phyloP scores from a whole-genome alignment of 2,888 invertebrate genomes.

The Camponotus fellah region DNA sequence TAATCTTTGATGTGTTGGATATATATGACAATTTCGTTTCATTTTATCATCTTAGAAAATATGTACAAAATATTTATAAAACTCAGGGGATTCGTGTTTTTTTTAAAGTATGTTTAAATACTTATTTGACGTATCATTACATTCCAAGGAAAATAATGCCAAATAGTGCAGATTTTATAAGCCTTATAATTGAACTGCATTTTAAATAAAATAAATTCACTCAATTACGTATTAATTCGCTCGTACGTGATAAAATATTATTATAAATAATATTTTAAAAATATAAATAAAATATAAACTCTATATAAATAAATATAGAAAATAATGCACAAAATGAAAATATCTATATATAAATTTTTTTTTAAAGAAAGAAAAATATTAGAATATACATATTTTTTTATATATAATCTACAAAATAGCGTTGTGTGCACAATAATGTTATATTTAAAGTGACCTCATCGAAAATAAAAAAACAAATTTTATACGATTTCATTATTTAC shows the following conservation, averaged over 20 bases:
- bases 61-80: neutral
- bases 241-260: neutral
- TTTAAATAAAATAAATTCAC: neutral
- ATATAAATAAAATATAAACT: neutral
- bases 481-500: neutral
- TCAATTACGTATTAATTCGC: neutral
- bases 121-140: neutral
- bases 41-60: neutral
- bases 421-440: neutral
- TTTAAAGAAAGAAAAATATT: neutral
- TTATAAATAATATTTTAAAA: neutral
- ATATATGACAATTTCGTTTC: neutral
- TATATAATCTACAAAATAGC: neutral
- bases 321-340: neutral
- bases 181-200: neutral
- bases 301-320: neutral
- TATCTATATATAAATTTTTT: neutral
- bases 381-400: neutral
- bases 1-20: no score
- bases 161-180: neutral
- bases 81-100: neutral
- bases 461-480: constrained; percentile 2
- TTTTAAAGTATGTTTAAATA: neutral
- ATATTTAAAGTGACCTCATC: neutral
- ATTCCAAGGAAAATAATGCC: neutral